Conservation (phyloP, 2,113 vertebrate species). For the Aleadryas rufinucha region DNA sequence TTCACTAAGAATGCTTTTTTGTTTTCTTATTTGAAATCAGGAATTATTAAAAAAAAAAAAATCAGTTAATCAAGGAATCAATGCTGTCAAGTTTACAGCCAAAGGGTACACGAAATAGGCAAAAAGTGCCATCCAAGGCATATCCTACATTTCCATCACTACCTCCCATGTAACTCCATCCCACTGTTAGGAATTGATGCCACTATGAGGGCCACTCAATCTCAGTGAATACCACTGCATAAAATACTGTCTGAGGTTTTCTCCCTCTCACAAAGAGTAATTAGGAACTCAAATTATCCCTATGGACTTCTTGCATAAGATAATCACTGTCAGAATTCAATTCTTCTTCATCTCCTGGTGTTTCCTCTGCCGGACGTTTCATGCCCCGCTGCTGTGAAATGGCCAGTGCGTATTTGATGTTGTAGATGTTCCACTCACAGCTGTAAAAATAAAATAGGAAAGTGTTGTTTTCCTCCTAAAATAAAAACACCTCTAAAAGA, state of each 20-base stretch:
- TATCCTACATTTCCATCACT: neutral
- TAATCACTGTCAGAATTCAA: constrained; percentile 32
- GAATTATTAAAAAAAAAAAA: neutral
- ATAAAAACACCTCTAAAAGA: neutral
- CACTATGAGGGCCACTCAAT: constrained; percentile 62
- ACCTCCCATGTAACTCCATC: neutral
- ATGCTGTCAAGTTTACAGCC: neutral
- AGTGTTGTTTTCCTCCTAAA: neutral
- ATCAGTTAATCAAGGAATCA: neutral
- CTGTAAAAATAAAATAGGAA: constrained; percentile 55
- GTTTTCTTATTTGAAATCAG: neutral
- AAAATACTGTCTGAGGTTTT: neutral
- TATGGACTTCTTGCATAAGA: neutral
- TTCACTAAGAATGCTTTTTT: neutral
- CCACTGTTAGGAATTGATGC: neutral
- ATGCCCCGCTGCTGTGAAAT: constrained; percentile 84
- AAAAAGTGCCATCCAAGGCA: neutral
- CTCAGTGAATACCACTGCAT: constrained; percentile 67
- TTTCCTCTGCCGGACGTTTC: constrained; percentile 74
- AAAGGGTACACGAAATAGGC: neutral
- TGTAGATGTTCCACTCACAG: constrained; percentile 94
- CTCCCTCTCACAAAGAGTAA: neutral
- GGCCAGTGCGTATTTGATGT: constrained; percentile 81
- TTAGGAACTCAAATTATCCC: neutral
- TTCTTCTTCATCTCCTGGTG: neutral